Evolutionary conservation across 2,797 vertebrate genomes (phyloP).

Genomic region (Pangasius macronema): DNA sequence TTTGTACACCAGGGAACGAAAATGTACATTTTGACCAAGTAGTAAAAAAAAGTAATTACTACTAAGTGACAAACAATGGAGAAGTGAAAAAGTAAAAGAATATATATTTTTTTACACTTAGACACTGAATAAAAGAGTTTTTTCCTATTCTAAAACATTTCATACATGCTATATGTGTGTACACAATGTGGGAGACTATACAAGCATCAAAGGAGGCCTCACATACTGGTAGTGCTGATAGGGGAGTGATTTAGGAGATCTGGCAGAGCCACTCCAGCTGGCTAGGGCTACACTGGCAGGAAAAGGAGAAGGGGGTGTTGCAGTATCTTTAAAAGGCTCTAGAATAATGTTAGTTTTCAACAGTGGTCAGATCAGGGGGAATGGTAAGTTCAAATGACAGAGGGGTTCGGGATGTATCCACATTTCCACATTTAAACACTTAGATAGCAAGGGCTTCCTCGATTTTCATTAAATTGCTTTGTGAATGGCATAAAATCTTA

Average conservation of each 20-base stretch:
- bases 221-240: slow-evolving; percentile 49
- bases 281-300: slow-evolving; percentile 8
- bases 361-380: neutral
- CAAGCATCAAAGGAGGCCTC: slow-evolving; percentile 35
- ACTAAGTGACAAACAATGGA: neutral
- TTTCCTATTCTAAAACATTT: neutral
- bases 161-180: neutral
- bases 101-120: neutral
- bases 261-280: slow-evolving; percentile 20
- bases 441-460: neutral
- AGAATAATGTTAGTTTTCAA: slow-evolving; percentile 25
- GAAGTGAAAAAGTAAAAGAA: neutral
- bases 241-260: slow-evolving; percentile 22
- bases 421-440: neutral
- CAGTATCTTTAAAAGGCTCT: neutral
- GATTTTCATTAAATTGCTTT: neutral
- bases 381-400: neutral
- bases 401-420: neutral
- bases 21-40: neutral
- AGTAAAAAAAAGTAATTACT: neutral
- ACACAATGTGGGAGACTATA: slow-evolving; percentile 14
- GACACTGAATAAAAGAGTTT: neutral
- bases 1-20: neutral
- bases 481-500: neutral
- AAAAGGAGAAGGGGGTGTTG: neutral